Percentiles rank a stretch among this genome's conserved stretches.
Conservation (phyloP, 2,888 invertebrate genomes). For the Anodontia alba region DNA sequence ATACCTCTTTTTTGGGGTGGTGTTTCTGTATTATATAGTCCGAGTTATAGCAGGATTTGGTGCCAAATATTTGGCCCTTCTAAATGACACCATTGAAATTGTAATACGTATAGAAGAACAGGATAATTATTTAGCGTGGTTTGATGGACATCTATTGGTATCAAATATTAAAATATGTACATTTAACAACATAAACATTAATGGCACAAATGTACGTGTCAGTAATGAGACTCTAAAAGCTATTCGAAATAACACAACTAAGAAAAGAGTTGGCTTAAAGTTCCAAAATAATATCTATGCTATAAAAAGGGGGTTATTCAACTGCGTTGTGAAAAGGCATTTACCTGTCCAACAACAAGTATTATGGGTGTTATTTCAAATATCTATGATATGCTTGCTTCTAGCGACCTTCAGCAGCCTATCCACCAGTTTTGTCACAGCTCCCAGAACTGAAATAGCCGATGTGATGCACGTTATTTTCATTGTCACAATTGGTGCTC, state of each 20-base stretch:
- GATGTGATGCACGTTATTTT: slow-evolving; percentile 56
- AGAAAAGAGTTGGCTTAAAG: background rate
- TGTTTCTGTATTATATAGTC: slow-evolving; percentile 34
- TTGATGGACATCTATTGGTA: slow-evolving; percentile 27
- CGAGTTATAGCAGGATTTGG: slow-evolving; percentile 29
- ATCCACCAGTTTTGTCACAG: background rate
- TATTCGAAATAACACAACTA: background rate
- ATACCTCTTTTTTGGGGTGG: slow-evolving; percentile 41
- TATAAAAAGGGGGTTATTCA: slow-evolving; percentile 33
- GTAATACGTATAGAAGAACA: slow-evolving; percentile 8
- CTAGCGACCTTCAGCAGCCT: slow-evolving; percentile 20
- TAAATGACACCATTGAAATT: slow-evolving; percentile 40
- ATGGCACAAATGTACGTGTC: background rate
- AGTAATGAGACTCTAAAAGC: background rate
- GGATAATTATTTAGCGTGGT: background rate
- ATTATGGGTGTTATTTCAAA: slow-evolving; percentile 16
- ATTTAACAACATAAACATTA: background rate
- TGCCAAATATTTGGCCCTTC: slow-evolving; percentile 28
- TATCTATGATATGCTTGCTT: slow-evolving; percentile 19
- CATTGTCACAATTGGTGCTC: slow-evolving; percentile 40
- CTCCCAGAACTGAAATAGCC: slow-evolving; percentile 21
- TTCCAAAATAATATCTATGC: slow-evolving; percentile 28
- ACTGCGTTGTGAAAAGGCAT: slow-evolving; percentile 19
- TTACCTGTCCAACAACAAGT: slow-evolving; percentile 38
- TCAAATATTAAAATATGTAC: background rate